Base-by-base conservation (phyloP, 2,113 vertebrate species). In the Ictalurus furcatus region DNA sequence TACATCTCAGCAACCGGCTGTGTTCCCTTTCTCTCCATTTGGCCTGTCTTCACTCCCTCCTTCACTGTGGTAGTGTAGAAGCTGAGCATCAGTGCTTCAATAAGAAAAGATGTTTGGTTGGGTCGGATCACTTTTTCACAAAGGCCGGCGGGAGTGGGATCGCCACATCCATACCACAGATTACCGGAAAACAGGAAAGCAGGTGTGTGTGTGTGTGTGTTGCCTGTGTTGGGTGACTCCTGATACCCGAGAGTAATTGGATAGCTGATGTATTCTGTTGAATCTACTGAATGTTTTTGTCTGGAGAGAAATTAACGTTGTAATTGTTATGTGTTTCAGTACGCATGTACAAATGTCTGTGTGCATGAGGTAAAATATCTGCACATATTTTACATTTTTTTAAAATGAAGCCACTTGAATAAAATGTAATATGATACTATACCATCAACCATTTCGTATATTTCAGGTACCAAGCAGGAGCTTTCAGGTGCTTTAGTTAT, bases 41-140 rank as follows among this genome's bases (percentile, higher is more conserved):
- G 81, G 21, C 67, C 16, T 58, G 82, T 25, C 30, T 34, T 88
- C 44, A 25, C 30, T 59, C 8, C 25, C 1, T 73, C 5, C 6
- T 87, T n/a, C 40, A 58, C n/a, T 17, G n/a, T 34, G 34, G 65
- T 82, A 28, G 56, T 37, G 48, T 19, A 78, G 59, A 14, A 16
- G 65, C 23, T 78, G 28, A 34, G 52, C 28, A 9, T 13, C 44
- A 21, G 84, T 34, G 12, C 54, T 71, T 25, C 4, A 11, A 21
- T 34, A 78, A 25, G 54, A 17, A 17, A 89, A 84, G 87, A 95
- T 95, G 94, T 88, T 95, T 78, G 92, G 93, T 78, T 94, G 92
- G 94, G 91, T 95, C 80, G 93, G 94, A 71, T 90, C 79, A 25
- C 90, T 95, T n/a, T 73, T 95, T 85, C 91, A 93, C 78, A 93